Evolutionary conservation across 2,113 vertebrate genomes (phyloP), one percentile per base, ranked within the genome.

Genomic region (Eurystomus gularis): DNA sequence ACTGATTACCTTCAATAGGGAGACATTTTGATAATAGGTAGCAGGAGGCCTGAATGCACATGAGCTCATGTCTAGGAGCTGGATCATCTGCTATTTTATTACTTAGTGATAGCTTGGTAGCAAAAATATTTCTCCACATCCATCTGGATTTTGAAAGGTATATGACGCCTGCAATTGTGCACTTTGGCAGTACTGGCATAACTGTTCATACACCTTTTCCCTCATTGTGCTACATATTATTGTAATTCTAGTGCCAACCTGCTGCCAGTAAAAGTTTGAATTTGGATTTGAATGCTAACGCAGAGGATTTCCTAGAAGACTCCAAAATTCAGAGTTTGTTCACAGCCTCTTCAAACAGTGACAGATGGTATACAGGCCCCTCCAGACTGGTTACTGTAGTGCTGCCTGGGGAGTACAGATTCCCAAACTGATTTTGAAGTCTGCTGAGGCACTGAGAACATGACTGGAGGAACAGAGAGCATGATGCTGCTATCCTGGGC

Each of bases 261-360:
- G 54, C 71, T 86, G 55, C 17, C 86, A 86, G 29, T 37, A 77
- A 12, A 92, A 83, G 75, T 23, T 61, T 72, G 28, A 65, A n/a
- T 81, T 90, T 96, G 68, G 23, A 68, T 94, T 83, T 94, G 82
- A 82, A 88, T 72, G 58, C 66, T 80, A 82, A 90, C 42, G 46
- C 6, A 29, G 75, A 92, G 83, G 86, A 83, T 83, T 88, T 94
- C 86, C 86, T 86, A 57, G 17, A 93, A 68, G 60, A 81, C 44
- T 86, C 25, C 25, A 66, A 58, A 46, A 75, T 55, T 86, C 49
- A 70, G 72, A 83, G 51, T n/a, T 81, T 83, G 60, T 77, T 92
- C 80, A 57, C 33, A 72, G 72, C 29, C 48, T 92, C 55, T 91
- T 86, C 76, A 83, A 77, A 82, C 62, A 82, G 52, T 44, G 75